Evolutionary conservation across 2,113 vertebrate genomes (phyloP).

Genomic region (Scalopus aquaticus): DNA sequence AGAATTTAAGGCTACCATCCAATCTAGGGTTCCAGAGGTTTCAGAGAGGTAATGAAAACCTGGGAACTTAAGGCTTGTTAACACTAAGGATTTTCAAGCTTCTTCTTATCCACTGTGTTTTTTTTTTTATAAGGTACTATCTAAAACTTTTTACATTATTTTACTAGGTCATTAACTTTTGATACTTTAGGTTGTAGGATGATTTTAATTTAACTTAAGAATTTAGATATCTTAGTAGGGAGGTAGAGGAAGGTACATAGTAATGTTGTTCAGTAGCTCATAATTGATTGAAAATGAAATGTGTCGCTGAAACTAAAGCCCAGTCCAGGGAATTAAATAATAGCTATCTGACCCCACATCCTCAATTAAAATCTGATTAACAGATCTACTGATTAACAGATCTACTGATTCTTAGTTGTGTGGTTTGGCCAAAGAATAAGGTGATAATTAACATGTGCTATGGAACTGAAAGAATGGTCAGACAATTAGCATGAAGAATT

Average conservation of each 20-base stretch:
- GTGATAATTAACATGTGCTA: slow-evolving; percentile 50
- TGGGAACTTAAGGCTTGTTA: background rate
- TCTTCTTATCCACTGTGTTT: background rate
- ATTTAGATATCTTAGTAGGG: background rate
- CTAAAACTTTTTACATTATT: background rate
- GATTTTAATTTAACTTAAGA: slow-evolving; percentile 32
- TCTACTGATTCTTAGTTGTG: slow-evolving; percentile 39
- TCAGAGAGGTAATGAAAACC: background rate
- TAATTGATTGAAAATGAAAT: slow-evolving; percentile 31
- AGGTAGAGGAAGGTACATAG: background rate
- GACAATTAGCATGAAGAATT: slow-evolving; percentile 8
- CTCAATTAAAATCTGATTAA: slow-evolving; percentile 40
- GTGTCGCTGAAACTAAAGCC: background rate
- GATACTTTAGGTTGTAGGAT: background rate
- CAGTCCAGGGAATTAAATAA: background rate
- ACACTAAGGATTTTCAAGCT: background rate
- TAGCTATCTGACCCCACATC: background rate
- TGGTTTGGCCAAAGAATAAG: background rate
- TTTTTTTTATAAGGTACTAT: background rate
- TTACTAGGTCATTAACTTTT: background rate
- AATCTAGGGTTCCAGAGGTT: fast-evolving
- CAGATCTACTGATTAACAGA: slow-evolving; percentile 32
- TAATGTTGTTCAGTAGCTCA: background rate
- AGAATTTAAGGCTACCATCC: background rate
- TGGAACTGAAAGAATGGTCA: slow-evolving; percentile 30